Conservation (phyloP, 2,888 invertebrate species). For the Rutpela maculata region DNA sequence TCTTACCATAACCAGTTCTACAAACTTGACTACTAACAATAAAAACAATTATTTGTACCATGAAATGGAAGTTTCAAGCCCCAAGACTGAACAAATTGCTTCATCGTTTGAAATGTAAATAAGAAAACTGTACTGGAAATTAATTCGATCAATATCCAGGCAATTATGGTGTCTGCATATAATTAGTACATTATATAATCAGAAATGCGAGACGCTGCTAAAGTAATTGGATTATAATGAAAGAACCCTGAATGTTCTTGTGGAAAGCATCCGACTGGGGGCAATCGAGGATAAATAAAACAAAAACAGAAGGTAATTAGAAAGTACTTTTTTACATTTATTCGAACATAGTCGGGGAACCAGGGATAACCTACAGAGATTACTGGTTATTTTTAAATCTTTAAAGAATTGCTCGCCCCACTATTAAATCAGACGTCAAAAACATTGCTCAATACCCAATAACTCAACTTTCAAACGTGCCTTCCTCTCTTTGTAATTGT, state of each 20-base stretch:
- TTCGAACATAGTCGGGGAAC: too few relatives aligned
- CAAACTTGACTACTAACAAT: slow-evolving; percentile 11
- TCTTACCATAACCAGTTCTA: slow-evolving; percentile 35
- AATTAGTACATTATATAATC: slow-evolving; percentile 17
- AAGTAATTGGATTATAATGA: slow-evolving; percentile 6
- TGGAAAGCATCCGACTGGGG: neutral
- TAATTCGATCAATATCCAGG: slow-evolving; percentile 28
- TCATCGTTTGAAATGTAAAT: slow-evolving; percentile 29
- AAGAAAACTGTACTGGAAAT: slow-evolving; percentile 22
- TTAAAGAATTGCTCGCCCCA: too few relatives aligned
- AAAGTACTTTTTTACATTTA: too few relatives aligned
- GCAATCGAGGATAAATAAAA: neutral
- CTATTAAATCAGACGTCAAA: too few relatives aligned
- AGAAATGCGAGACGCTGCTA: slow-evolving; percentile 9
- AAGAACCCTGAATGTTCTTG: neutral
- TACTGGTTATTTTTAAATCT: too few relatives aligned
- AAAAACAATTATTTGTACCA: slow-evolving; percentile 27
- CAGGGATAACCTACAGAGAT: too few relatives aligned
- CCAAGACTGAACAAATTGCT: slow-evolving; percentile 32
- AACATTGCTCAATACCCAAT: too few relatives aligned
- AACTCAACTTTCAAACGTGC: too few relatives aligned
- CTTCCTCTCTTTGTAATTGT: too few relatives aligned
- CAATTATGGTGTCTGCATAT: slow-evolving; percentile 21
- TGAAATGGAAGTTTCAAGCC: slow-evolving; percentile 28
- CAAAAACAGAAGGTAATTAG: neutral